Evolutionary conservation across 2,797 vertebrate species (phyloP), one percentile per base, ranked within the genome.

Genomic region (Synanceia verrucosa): DNA sequence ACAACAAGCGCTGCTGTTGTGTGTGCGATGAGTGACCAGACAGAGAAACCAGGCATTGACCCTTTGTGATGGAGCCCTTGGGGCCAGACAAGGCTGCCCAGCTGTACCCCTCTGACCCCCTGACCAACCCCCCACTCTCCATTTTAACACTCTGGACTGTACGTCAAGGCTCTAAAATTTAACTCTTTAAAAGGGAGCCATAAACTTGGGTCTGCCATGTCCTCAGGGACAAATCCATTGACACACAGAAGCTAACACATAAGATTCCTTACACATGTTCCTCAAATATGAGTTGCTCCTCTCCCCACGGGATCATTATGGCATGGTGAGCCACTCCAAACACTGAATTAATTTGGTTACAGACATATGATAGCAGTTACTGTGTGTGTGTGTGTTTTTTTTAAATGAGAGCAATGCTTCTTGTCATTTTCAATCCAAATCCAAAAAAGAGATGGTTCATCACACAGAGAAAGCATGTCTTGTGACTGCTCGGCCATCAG

Each of bases 1-100:
- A 70, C 90, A 94, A 97, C 94, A 97, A 97, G 94, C 76, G 93
- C 83, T 53, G 76, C 86, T 88, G 93, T 94, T 97, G 94, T 95
- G 86, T 82, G 85, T 48, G 72, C 24, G 80, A 88, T 81, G 80
- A 87, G 88, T 76, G 88, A 88, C 89, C 84, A 96, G 95, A 95
- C 91, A 89, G 91, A 91, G 91, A 92, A 92, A 93, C 91, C 93
- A 91, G 84, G 73, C 70, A 46, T 68, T 93, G 89, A 94, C 90
- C 92, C 93, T 86, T 67, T 76, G 52, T 88, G 81, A 90, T 85
- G 80, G 74, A 88, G 88, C 90, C 89, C 85, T 26, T 44, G 78
- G 87, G 92, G 91, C 86, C 90, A 93, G 90, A 93, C 88, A 70
- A 85, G 89, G 86, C 86, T 89, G 86, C 88, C 93, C 94, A 94